Evolutionary conservation across 2,797 vertebrate species (phyloP).

Genomic region (Danionella dracula): DNA sequence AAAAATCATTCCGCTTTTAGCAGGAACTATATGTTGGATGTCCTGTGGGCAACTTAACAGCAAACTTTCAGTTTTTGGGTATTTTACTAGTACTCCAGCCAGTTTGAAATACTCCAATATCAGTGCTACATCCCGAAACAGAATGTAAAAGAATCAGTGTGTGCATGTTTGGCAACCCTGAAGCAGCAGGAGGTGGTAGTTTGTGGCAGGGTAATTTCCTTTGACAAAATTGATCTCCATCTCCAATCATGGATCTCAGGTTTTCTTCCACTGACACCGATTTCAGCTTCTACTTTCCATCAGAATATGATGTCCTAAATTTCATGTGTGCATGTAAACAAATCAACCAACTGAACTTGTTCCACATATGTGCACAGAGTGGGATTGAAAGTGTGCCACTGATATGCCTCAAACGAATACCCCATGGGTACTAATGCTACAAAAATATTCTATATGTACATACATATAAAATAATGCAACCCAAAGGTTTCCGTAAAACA

Average conservation of each 20-base stretch:
- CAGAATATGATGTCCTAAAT: constrained; percentile 30
- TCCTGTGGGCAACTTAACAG: neutral
- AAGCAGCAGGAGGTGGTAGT: constrained; percentile 62
- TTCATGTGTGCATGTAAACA: constrained; percentile 35
- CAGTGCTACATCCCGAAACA: too few relatives aligned
- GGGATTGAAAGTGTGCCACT: constrained; percentile 45
- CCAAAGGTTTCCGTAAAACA: constrained; percentile 57
- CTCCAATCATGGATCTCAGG: constrained; percentile 29
- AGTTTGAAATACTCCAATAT: neutral
- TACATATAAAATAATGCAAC: constrained; percentile 60
- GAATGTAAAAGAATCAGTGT: constrained; percentile 10
- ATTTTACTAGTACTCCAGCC: too few relatives aligned
- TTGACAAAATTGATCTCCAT: constrained; percentile 49
- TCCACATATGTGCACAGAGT: constrained; percentile 35
- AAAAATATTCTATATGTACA: constrained; percentile 58
- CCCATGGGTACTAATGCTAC: constrained; percentile 55
- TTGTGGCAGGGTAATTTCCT: constrained; percentile 56
- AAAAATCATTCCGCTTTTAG: too few relatives aligned
- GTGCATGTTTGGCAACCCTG: constrained; percentile 58
- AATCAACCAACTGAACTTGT: constrained; percentile 30
- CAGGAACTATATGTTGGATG: neutral
- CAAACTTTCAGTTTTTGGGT: neutral
- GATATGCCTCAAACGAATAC: constrained; percentile 50
- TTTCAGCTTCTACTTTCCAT: constrained; percentile 18
- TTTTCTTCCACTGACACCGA: neutral